Base-by-base conservation (phyloP, 2,888 invertebrate genomes). In the Dasypogon diadema region DNA sequence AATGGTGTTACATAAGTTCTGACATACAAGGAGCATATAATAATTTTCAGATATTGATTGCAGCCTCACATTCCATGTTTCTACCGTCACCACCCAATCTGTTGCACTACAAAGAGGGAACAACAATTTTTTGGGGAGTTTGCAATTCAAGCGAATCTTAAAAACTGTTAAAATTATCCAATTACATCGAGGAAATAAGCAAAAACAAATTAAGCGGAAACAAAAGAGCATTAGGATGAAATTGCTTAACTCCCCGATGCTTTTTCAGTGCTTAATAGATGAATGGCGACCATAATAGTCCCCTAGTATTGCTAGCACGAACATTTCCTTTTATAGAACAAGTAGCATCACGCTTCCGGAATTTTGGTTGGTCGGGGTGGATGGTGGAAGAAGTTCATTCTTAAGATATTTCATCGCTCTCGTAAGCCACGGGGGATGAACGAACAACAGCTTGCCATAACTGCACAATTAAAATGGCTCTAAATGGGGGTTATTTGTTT, bases 381-480 rank as follows among this genome's bases (percentile, higher is more conserved):
- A 12, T 6, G 42, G 51, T 18, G 63, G 24, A 63, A 42, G 22
- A 21, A 63, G 16, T 42, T 46, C 42, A 65, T 65, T 65, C 65
- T 65, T 65, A 65, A 65, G 65, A 65, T 65, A 65, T 65, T 65
- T 65, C 46, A 46, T n/a, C 26, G 65, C 24, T 48, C 16, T 21
- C 65, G 46, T 12, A 6, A 65, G 65, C 65, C 48, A 46, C 65
- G 24, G 48, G 46, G 65, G 46, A 65, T 65, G 65, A 65, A 24
- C 24, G 46, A 65, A 65, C 65, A 65, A 46, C 65, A 65, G 65
- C 65, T 65, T 65, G 65, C 65, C 65, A 65, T 65, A 65, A 65
- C 65, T 65, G 65, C 65, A 65, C 65, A 65, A 65, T 65, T 65
- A 65, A 65, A 65, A 65, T 65, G 65, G 48, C 65, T 65, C 65